A percentile compares a stretch with the other conserved stretches of the same genome.
phyloP scores from a whole-genome alignment of 1,140 invertebrate genomes.

The Atta texana region DNA sequence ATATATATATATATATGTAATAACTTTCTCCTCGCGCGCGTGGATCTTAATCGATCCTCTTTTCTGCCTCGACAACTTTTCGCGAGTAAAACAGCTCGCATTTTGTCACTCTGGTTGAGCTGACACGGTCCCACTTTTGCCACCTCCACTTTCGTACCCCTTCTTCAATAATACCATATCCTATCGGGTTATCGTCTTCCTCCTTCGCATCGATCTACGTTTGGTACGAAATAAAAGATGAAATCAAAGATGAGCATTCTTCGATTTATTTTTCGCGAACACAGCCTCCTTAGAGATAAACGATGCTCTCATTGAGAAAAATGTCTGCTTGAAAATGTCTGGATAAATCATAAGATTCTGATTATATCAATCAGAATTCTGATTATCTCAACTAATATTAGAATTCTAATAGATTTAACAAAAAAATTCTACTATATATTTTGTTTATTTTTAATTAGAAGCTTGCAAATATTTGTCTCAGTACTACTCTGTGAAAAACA shows the following conservation, averaged over 20 bases:
- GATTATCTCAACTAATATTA: too few relatives aligned
- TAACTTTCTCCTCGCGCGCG: constrained; percentile 59
- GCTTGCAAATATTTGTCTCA: too few relatives aligned
- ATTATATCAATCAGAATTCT: too few relatives aligned
- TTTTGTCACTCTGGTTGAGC: constrained; percentile 43
- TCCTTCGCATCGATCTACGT: neutral
- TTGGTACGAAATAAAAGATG: neutral
- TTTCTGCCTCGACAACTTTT: constrained; percentile 40
- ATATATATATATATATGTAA: neutral
- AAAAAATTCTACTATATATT: too few relatives aligned
- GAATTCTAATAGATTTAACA: too few relatives aligned
- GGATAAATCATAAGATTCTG: too few relatives aligned
- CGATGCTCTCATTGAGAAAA: too few relatives aligned
- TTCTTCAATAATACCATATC: constrained; percentile 33
- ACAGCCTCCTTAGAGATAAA: too few relatives aligned
- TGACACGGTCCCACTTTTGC: constrained; percentile 23
- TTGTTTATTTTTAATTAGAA: too few relatives aligned
- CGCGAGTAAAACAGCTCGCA: constrained; percentile 43
- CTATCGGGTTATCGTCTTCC: constrained; percentile 35
- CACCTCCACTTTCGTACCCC: constrained; percentile 41
- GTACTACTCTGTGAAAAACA: neutral
- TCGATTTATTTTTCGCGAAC: too few relatives aligned
- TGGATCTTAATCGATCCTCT: constrained; percentile 50
- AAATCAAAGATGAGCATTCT: neutral
- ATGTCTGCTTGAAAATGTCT: too few relatives aligned